Percentiles rank a stretch among this genome's conserved stretches.
These are phyloP conservation scores for Rhadina sibilatrix DNA, from an alignment of 2,113 vertebrate species.

Conservation along the genomic window DNA sequence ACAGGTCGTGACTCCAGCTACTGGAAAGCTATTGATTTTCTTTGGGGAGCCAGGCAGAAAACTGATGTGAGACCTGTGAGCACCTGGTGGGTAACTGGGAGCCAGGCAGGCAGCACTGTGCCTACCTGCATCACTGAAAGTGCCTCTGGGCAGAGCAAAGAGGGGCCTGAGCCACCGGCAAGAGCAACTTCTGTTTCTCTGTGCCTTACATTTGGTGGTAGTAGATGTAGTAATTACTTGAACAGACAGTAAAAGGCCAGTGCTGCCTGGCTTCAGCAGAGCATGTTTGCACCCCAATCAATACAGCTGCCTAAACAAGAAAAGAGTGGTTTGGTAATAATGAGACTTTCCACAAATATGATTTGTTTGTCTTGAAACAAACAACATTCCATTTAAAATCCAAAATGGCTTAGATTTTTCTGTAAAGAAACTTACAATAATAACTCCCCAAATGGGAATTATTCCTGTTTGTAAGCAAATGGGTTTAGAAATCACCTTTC, in stretches of 20 bases:
- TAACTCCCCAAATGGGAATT: background rate
- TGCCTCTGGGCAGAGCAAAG: background rate
- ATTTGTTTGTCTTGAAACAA: slow-evolving; percentile 34
- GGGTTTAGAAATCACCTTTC: slow-evolving; percentile 10
- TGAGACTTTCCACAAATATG: slow-evolving; percentile 11
- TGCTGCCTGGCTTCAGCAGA: background rate
- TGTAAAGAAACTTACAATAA: background rate
- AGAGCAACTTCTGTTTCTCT: background rate
- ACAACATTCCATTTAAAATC: background rate
- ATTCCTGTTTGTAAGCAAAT: background rate
- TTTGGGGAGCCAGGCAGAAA: background rate
- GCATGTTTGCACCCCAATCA: background rate
- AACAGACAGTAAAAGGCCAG: background rate
- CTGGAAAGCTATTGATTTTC: background rate
- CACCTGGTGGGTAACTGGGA: rapidly evolving
- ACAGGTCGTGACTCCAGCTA: background rate
- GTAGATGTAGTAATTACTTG: background rate
- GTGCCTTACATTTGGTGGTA: background rate
- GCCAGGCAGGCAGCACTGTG: background rate
- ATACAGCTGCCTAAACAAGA: background rate
- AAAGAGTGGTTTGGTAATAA: background rate
- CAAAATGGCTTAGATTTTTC: background rate
- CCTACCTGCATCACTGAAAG: background rate
- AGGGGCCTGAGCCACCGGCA: background rate
- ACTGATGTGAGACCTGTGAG: background rate